These are phyloP conservation scores for Melanerpes aurifrons DNA, from an alignment of 2,113 vertebrate genomes.

Conservation along the genomic window DNA sequence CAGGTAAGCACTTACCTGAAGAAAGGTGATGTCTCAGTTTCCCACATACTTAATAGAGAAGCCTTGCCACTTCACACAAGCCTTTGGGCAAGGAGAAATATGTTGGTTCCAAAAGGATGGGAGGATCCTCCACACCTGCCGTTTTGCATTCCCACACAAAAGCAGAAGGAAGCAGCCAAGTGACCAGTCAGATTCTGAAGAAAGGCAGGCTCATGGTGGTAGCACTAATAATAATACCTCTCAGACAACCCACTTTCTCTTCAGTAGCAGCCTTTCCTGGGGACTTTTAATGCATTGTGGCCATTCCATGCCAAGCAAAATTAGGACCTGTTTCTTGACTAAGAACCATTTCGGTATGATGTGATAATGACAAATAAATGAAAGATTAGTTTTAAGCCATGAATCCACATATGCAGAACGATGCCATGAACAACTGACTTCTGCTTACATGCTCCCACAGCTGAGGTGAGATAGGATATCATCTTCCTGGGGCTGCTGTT, in stretches of 20 bases:
- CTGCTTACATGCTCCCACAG: background rate
- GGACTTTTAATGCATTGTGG: background rate
- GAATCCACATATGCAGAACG: background rate
- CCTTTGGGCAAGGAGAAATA: background rate
- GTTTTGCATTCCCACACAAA: background rate
- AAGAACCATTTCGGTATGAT: background rate
- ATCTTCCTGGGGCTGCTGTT: background rate
- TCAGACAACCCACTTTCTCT: background rate
- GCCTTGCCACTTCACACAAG: background rate
- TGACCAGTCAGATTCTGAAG: background rate
- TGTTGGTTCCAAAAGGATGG: background rate
- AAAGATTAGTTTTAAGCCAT: background rate
- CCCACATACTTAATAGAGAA: background rate
- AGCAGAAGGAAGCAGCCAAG: background rate
- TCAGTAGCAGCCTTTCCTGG: background rate
- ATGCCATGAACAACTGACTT: background rate
- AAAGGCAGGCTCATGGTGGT: background rate
- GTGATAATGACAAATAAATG: background rate
- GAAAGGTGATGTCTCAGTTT: background rate
- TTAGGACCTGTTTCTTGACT: background rate
- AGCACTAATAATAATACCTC: background rate
- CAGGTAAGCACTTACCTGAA: background rate
- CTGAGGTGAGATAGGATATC: background rate
- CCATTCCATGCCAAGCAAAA: background rate
- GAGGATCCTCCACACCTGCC: background rate